These are phyloP conservation scores for Gila orcuttii DNA, from an alignment of 2,113 vertebrate species.

Conservation along the genomic window DNA sequence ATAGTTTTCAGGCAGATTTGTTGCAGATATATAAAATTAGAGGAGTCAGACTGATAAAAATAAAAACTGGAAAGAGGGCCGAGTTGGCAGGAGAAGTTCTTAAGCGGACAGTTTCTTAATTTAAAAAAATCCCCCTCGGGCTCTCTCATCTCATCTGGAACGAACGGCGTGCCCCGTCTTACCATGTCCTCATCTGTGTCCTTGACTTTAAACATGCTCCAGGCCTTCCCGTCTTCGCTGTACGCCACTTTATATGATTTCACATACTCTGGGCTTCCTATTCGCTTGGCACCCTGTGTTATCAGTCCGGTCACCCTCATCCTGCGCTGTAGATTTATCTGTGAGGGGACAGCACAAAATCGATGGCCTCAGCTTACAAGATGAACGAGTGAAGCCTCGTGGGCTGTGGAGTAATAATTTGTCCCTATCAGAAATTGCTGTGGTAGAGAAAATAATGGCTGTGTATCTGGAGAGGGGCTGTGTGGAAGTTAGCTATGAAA, in stretches of 20 bases:
- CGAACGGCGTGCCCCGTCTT: conserved; percentile 55
- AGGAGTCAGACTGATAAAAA: conserved; percentile 1
- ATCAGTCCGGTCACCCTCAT: conserved; percentile 88
- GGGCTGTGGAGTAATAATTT: neutral
- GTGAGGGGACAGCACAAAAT: conserved; percentile 52
- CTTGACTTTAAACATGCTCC: conserved; percentile 83
- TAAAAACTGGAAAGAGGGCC: neutral
- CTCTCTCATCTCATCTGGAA: conserved; percentile 17
- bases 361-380: neutral
- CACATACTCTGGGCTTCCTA: conserved; percentile 87
- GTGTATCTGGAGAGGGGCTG: neutral
- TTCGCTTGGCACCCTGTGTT: conserved; percentile 88
- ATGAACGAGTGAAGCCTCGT: conserved; percentile 12
- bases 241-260: conserved; percentile 89
- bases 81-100: neutral
- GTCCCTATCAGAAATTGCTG: conserved; percentile 24
- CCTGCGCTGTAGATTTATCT: conserved; percentile 87
- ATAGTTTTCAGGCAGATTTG: neutral
- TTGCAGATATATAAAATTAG: neutral
- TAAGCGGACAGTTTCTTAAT: neutral
- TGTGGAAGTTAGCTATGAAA: neutral
- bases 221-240: conserved; percentile 82
- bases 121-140: neutral
- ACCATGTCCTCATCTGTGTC: conserved; percentile 84
- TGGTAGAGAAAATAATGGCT: neutral